Evolutionary conservation across 1,140 invertebrate species (phyloP).

Genomic region (Drosophila pandora): DNA sequence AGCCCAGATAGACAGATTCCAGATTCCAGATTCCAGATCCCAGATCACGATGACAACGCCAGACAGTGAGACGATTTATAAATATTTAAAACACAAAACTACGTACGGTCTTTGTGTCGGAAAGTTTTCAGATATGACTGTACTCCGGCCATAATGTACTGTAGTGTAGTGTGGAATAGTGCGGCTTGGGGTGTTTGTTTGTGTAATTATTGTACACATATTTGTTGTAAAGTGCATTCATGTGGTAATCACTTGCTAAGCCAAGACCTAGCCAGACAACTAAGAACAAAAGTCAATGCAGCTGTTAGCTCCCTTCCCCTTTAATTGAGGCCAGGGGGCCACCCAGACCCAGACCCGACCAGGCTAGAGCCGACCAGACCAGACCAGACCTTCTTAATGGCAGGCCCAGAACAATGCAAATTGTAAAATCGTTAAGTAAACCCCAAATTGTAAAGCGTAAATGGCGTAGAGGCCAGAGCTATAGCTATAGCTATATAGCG

Average conservation of each 20-base stretch:
- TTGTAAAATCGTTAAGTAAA: constrained; percentile 32
- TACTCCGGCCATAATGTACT: not conserved
- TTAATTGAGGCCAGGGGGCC: constrained; percentile 37
- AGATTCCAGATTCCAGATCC: constrained; percentile 17
- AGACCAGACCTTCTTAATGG: constrained; percentile 1
- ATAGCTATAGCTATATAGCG: not conserved
- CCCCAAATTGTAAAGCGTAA: constrained; percentile 24
- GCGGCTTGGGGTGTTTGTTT: too few species aligned
- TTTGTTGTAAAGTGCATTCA: constrained; percentile 29
- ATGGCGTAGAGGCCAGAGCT: not conserved
- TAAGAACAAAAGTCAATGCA: constrained; percentile 50
- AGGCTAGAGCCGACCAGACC: too few species aligned
- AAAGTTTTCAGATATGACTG: not conserved
- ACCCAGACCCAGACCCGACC: too few species aligned
- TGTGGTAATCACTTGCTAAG: constrained; percentile 49
- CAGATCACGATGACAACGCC: constrained; percentile 20
- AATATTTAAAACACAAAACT: constrained; percentile 60
- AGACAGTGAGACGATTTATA: constrained; percentile 42
- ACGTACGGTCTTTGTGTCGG: constrained; percentile 27
- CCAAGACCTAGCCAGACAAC: constrained; percentile 41
- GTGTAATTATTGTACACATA: not conserved
- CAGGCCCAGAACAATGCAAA: constrained; percentile 34
- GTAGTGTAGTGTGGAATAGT: too few species aligned
- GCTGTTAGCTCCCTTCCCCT: constrained; percentile 14
- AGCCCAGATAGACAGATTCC: not conserved